Evolutionary conservation across 37 sponge, comb jelly and placozoan species (phyloP).

Genomic region (Beroe ovata): DNA sequence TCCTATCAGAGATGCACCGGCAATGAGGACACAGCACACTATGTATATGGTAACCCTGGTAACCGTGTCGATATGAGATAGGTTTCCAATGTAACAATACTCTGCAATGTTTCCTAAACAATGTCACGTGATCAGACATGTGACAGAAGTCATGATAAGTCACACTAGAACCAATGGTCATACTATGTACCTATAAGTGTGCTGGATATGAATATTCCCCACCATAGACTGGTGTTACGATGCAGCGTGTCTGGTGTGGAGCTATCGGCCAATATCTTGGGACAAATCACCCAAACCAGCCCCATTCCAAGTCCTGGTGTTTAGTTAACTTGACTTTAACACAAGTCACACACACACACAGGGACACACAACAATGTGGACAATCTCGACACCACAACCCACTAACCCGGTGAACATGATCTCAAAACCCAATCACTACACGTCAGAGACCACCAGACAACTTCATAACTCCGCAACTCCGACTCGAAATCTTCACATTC

Average conservation of each 20-base stretch:
- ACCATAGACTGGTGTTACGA: conserved; percentile 48
- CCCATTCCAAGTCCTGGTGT: conserved; percentile 46
- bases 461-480: too few species aligned
- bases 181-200: conserved; percentile 18
- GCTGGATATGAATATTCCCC: conserved; percentile 53
- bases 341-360: too few species aligned
- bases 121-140: too few species aligned
- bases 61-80: background rate
- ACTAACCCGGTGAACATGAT: too few species aligned
- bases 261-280: conserved; percentile 15
- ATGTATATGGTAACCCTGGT: conserved; percentile 8
- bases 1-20: background rate
- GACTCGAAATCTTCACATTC: too few species aligned
- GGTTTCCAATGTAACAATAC: conserved; percentile 19
- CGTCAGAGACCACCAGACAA: too few species aligned
- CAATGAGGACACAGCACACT: background rate
- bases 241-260: conserved; percentile 8
- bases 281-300: conserved; percentile 23
- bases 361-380: too few species aligned
- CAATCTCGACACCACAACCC: too few species aligned
- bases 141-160: too few species aligned
- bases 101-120: conserved; percentile 17
- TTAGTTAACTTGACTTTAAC: background rate
- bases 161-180: too few species aligned
- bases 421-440: too few species aligned